Evolutionary conservation across 2,888 invertebrate species (phyloP).

Genomic region (Eupithecia subfuscata): DNA sequence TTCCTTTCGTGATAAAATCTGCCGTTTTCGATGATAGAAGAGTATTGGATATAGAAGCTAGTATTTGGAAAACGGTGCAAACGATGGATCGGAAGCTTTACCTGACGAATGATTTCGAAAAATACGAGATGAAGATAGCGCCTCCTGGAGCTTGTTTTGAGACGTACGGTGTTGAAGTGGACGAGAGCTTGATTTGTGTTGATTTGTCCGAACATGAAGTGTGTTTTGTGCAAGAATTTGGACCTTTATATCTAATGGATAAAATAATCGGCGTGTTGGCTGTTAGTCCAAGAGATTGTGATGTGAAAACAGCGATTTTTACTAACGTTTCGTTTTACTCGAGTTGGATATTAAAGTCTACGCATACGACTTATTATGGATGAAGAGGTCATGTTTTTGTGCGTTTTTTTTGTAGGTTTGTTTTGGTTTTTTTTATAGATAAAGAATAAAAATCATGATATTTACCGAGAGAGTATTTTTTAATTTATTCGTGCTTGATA

Average conservation of each 20-base stretch:
- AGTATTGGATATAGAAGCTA: conserved; percentile 49
- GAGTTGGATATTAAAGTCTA: conserved; percentile 53
- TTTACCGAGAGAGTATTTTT: neutral
- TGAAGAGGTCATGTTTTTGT: conserved; percentile 1
- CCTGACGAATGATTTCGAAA: conserved; percentile 68
- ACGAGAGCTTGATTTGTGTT: conserved; percentile 65
- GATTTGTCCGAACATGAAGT: conserved; percentile 65
- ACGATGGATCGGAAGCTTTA: conserved; percentile 70
- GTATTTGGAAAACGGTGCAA: conserved; percentile 72
- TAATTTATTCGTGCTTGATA: neutral
- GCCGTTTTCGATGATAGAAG: conserved; percentile 57
- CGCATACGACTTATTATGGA: conserved; percentile 51
- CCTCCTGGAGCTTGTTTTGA: conserved; percentile 57
- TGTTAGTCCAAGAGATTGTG: conserved; percentile 64
- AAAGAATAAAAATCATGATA: neutral
- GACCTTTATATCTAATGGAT: conserved; percentile 64
- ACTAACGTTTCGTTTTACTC: conserved; percentile 57
- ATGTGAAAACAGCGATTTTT: conserved; percentile 57
- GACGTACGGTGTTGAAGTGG: conserved; percentile 59
- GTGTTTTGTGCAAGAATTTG: conserved; percentile 74
- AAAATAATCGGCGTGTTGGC: conserved; percentile 67
- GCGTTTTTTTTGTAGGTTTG: neutral
- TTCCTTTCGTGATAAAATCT: conserved; percentile 54
- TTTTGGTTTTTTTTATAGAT: neutral
- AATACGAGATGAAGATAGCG: conserved; percentile 52